phyloP scores from a whole-genome alignment of 2,113 vertebrate species.

The Cavia aperea region DNA sequence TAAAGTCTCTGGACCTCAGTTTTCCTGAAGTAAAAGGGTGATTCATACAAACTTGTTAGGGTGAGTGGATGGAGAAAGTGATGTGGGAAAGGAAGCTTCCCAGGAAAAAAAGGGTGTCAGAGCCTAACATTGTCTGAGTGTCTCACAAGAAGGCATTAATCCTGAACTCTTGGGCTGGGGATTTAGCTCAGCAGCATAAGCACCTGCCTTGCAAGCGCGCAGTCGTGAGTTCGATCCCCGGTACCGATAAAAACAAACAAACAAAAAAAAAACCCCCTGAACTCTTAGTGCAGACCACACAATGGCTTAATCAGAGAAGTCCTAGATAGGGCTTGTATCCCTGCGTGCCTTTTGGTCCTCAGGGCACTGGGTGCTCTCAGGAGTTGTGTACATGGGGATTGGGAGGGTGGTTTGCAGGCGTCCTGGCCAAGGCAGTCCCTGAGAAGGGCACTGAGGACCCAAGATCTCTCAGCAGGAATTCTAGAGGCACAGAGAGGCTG shows the following conservation, averaged over 20 bases:
- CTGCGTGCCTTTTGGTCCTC: background rate
- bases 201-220: too few relatives aligned
- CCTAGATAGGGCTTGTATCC: background rate
- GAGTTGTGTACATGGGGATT: background rate
- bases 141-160: background rate
- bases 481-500: background rate
- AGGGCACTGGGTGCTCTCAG: background rate
- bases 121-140: background rate
- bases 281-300: background rate
- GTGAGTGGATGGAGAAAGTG: background rate
- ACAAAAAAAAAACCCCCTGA: too few relatives aligned
- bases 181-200: too few relatives aligned
- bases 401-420: background rate
- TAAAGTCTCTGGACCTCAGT: background rate
- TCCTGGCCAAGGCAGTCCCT: background rate
- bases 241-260: too few relatives aligned
- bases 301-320: background rate
- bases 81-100: background rate
- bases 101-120: fast-evolving
- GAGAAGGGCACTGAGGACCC: background rate
- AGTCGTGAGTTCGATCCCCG: too few relatives aligned
- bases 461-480: background rate
- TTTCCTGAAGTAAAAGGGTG: background rate
- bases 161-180: background rate
- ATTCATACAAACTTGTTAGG: too few relatives aligned